Percentiles rank a stretch among this genome's conserved stretches.
These are phyloP conservation scores for Nothoprocta perdicaria DNA, from an alignment of 2,113 vertebrate species.

Conservation along the genomic window DNA sequence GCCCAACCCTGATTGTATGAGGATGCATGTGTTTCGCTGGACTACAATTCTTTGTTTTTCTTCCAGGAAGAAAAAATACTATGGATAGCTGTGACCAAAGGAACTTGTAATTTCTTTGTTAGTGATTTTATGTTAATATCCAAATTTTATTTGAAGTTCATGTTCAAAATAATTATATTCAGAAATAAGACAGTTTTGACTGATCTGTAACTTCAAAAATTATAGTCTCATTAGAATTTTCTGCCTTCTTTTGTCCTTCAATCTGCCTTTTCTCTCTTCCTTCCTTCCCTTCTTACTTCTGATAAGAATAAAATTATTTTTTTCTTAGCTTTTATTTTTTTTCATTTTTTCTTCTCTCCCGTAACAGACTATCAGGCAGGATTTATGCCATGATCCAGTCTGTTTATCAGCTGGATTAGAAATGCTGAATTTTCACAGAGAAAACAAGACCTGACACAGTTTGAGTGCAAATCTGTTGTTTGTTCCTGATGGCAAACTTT, in stretches of 20 bases:
- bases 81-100: not conserved
- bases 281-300: not conserved
- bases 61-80: not conserved
- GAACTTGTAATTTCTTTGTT: not conserved
- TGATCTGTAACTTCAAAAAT: not conserved
- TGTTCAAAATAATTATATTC: not conserved
- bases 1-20: not conserved
- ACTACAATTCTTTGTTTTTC: not conserved
- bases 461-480: not conserved
- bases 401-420: not conserved
- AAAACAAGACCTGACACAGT: not conserved
- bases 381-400: not conserved
- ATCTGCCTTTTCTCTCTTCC: not conserved
- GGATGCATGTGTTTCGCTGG: rapidly evolving
- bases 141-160: no score
- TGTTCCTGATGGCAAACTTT: not conserved
- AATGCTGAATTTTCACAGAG: not conserved
- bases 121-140: not conserved
- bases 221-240: not conserved
- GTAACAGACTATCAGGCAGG: not conserved
- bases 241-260: not conserved
- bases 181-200: not conserved
- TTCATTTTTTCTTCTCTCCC: not conserved
- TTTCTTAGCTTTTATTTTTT: not conserved
- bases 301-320: not conserved